Base-by-base conservation (phyloP, 2,113 vertebrate genomes). In the Phrynocephalus versicolor region DNA sequence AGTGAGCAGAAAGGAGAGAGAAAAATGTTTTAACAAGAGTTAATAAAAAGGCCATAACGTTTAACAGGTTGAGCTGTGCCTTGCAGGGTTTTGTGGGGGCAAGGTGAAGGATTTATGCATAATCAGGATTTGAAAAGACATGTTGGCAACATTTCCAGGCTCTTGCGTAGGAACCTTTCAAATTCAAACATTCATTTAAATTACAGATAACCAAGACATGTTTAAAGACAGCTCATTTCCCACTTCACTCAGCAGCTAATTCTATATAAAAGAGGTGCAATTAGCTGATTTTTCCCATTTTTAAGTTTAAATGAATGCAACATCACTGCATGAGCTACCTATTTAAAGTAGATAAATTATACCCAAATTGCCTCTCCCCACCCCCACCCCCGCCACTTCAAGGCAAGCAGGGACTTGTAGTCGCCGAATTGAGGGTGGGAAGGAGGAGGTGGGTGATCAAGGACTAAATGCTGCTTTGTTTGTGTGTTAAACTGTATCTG, bases 1-100 rank as follows among this genome's bases (percentile, higher is more conserved):
- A 94, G 95, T 90, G 90, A 95, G 93, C 75, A 93, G 89, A 95
- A 95, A 92, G 87, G 90, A 94, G 92, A 91, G 91, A 82, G 85
- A 79, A 90, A 69, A 94, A n/a, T n/a, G 88, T 85, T 91, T 92
- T 89, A 89, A 94, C 5, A 57, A 93, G 88, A 76, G 87, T 88
- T 92, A 83, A 88, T n/a, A n/a, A 87, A 76, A 71, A 62, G 33
- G n/a, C n/a, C 45, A 77, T 78, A 83, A 93, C 90, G 87, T 71
- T 73, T 84, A 83, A 84, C 41, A 51, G 18, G 89, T 85, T 89
- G 55, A 78, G 85, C 82, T 5, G 62, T 1, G 75, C 75, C 76
- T 88, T 89, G 69, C 39, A 89, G 91, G 82, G 21, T 87, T 81
- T 35, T 10, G 10, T 70, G 12, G 41, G 25, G 3, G 2, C 3